Percentiles rank a stretch among this genome's conserved stretches.
These are phyloP conservation scores for Apotomis betuletana DNA, from an alignment of 2,888 invertebrate genomes.

Conservation along the genomic window DNA sequence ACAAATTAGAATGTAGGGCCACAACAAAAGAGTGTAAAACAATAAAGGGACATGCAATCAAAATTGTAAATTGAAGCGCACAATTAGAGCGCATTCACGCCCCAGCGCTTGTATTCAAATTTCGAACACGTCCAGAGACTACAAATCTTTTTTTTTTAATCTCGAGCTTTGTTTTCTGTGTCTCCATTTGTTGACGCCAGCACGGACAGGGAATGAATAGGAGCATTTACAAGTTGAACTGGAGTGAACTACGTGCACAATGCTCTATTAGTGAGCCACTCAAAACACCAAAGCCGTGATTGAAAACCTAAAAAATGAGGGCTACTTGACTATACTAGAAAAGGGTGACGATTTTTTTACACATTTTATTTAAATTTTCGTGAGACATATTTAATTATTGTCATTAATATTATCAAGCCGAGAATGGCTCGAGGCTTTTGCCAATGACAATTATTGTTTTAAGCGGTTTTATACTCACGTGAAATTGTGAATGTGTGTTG, in stretches of 20 bases:
- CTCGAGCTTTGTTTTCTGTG: conserved; percentile 44
- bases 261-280: conserved; percentile 31
- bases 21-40: conserved; percentile 69
- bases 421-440: too few relatives aligned
- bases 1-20: conserved; percentile 40
- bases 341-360: not conserved
- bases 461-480: too few relatives aligned
- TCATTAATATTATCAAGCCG: too few relatives aligned
- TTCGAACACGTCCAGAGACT: conserved; percentile 60
- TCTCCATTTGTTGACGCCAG: conserved; percentile 45
- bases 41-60: conserved; percentile 70
- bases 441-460: too few relatives aligned
- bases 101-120: conserved; percentile 76
- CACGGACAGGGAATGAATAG: conserved; percentile 37
- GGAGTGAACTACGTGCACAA: conserved; percentile 38
- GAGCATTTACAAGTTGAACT: conserved; percentile 40
- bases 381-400: too few relatives aligned
- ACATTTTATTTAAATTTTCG: not conserved
- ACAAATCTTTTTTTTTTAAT: conserved; percentile 52
- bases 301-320: not conserved
- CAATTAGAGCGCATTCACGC: conserved; percentile 73
- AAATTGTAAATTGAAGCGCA: conserved; percentile 71
- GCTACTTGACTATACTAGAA: not conserved
- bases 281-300: conserved; percentile 17
- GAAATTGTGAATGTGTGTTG: too few relatives aligned